Evolutionary conservation across 2,888 invertebrate genomes (phyloP), one percentile per base, ranked within the genome.

Genomic region (Neelides folsomi): DNA sequence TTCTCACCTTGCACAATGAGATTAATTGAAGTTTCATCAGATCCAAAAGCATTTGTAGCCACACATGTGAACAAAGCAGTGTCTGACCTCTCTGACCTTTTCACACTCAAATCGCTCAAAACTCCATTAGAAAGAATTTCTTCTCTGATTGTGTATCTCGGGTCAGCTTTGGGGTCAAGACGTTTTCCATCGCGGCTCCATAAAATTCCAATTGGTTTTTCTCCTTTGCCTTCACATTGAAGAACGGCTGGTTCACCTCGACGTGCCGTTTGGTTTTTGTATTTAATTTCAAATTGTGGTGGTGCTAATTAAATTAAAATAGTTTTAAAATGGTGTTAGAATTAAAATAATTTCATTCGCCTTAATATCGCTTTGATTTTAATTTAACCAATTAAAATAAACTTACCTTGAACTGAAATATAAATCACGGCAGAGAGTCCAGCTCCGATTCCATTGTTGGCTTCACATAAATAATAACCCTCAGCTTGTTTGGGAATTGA

Each of bases 101-200:
- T 83, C 64, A 92, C 89, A 66, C 88, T 88, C 50, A 92, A 75
- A 67, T 88, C 88, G 19, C 88, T 88, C 65, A 88, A 75, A 6
- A 89, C 88, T 52, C 90, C 89, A 63, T 86, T 86, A 0, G 84
- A 82, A 50, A 88, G 71, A 66, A 87, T 88, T 72, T 90, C 89
- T 71, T 89, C 89, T 53, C 77, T 73, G 57, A 72, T 72, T 12
- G 72, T 72, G 59, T 73, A 73, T 58, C 73, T 71, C 42, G 56
- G 59, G 69, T 90, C 88, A 56, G 83, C 81, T 72, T 89, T 88
- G 48, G 88, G 83, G 71, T 92, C 90, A 61, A 90, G 75, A 27
- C 89, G 81, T 72, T 87, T 88, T 73, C 87, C 88, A 73, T 90
- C 88, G 80, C 89, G 89, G 74, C 88, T 89, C 90, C 92, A 92